Conservation (phyloP, 2,888 invertebrate genomes). For the Aricia artaxerxes region DNA sequence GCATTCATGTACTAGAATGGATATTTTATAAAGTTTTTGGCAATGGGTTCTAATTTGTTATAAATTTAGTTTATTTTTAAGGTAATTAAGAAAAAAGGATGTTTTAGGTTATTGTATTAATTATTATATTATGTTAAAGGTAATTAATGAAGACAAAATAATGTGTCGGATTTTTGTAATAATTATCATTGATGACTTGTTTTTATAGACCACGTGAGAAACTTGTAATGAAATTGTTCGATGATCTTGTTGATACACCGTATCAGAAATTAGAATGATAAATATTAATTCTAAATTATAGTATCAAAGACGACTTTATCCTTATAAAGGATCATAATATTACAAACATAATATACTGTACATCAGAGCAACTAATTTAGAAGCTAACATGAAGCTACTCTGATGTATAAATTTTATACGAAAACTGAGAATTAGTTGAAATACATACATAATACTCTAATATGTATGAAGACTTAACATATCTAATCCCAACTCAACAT, state of each 20-base stretch:
- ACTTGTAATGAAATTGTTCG: not conserved
- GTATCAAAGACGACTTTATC: not conserved
- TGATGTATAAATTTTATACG: slow-evolving; percentile 23
- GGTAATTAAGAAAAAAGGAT: not conserved
- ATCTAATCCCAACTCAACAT: slow-evolving; percentile 68
- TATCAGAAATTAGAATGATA: not conserved
- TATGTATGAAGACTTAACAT: slow-evolving; percentile 49
- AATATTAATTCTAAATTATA: not conserved
- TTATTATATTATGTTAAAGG: not conserved
- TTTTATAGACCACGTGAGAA: no score
- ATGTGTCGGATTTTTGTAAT: no score
- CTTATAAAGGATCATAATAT: not conserved
- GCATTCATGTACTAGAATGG: slow-evolving; percentile 1
- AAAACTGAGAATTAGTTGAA: slow-evolving; percentile 29
- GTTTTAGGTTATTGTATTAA: no score
- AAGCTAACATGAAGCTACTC: slow-evolving; percentile 3
- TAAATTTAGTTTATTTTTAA: not conserved
- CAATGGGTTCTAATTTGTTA: not conserved
- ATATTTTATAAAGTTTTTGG: not conserved
- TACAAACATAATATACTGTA: slow-evolving; percentile 1
- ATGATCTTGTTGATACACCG: not conserved
- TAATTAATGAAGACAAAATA: not conserved
- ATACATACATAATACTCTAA: slow-evolving; percentile 36
- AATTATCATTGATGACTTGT: no score
- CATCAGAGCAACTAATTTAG: slow-evolving; percentile 5